Evolutionary conservation across 2,888 invertebrate genomes (phyloP).

Genomic region (Digitonthophagus gazella): DNA sequence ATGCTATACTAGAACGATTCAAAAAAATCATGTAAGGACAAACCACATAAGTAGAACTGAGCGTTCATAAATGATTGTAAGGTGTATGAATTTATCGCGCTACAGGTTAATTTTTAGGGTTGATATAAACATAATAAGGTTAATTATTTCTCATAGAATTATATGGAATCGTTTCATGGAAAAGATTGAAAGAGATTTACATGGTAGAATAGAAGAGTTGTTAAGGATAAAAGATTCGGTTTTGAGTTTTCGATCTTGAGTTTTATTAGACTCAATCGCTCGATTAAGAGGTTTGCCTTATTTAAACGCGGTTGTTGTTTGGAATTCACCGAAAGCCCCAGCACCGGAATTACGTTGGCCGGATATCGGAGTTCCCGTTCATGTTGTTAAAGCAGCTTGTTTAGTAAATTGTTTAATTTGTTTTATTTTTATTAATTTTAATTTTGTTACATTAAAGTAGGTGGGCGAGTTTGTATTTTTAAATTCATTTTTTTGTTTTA

Average conservation of each 20-base stretch:
- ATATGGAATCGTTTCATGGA: slow-evolving; percentile 77
- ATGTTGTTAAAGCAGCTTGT: slow-evolving; percentile 82
- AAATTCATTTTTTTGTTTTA: too few species aligned
- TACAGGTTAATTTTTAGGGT: too few species aligned
- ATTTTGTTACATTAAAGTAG: too few species aligned
- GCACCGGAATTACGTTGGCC: slow-evolving; percentile 84
- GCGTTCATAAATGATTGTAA: too few species aligned
- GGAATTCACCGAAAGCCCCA: slow-evolving; percentile 91
- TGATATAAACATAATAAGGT: slow-evolving; percentile 61
- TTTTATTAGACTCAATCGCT: slow-evolving; percentile 86
- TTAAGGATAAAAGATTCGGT: slow-evolving; percentile 89
- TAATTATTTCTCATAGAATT: slow-evolving; percentile 71
- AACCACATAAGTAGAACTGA: too few species aligned
- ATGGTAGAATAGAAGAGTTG: slow-evolving; percentile 85
- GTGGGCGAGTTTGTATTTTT: too few species aligned
- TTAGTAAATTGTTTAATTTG: too few species aligned
- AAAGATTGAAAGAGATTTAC: slow-evolving; percentile 75
- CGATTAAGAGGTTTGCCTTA: slow-evolving; percentile 90
- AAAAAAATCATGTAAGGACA: too few species aligned
- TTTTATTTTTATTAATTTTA: too few species aligned
- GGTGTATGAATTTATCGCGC: too few species aligned
- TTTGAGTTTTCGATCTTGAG: slow-evolving; percentile 89
- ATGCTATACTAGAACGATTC: too few species aligned
- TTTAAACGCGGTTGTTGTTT: slow-evolving; percentile 94
- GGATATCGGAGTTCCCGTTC: slow-evolving; percentile 82